These are phyloP conservation scores for Ciconia stormi DNA, from an alignment of 2,113 vertebrate genomes.

Conservation along the genomic window DNA sequence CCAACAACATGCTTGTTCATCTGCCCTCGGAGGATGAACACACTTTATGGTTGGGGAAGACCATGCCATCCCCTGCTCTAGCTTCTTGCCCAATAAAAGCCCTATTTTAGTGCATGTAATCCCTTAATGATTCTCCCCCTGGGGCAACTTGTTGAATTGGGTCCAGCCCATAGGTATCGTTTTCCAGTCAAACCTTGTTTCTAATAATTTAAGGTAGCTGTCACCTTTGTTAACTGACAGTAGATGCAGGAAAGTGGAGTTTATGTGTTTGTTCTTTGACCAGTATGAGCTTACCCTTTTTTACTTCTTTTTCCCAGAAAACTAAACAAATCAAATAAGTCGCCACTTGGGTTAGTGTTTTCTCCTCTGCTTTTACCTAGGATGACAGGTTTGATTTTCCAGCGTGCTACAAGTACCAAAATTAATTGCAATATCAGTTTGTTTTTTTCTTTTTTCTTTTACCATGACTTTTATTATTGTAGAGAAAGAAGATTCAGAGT, in stretches of 20 bases:
- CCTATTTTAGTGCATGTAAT: background rate
- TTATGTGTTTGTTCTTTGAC: background rate
- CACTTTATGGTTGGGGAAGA: background rate
- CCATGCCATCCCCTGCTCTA: background rate
- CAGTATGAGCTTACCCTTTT: background rate
- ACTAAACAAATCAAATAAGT: background rate
- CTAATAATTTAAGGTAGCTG: background rate
- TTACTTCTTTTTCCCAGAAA: background rate
- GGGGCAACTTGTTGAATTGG: background rate
- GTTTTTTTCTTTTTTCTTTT: background rate
- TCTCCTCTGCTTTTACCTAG: background rate
- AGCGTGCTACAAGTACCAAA: background rate
- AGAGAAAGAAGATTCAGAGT: background rate
- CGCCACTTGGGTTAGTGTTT: background rate
- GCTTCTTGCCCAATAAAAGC: background rate
- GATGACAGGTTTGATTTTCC: background rate
- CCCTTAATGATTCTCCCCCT: background rate
- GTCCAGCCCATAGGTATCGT: accelerated
- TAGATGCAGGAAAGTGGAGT: background rate
- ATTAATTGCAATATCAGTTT: background rate
- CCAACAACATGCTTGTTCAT: accelerated
- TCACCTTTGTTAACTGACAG: background rate
- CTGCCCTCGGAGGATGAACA: background rate
- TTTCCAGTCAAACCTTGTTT: background rate
- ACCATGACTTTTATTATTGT: background rate